Conservation (phyloP, 2,113 vertebrate genomes). For the Cyphomyrus plagiostoma region DNA sequence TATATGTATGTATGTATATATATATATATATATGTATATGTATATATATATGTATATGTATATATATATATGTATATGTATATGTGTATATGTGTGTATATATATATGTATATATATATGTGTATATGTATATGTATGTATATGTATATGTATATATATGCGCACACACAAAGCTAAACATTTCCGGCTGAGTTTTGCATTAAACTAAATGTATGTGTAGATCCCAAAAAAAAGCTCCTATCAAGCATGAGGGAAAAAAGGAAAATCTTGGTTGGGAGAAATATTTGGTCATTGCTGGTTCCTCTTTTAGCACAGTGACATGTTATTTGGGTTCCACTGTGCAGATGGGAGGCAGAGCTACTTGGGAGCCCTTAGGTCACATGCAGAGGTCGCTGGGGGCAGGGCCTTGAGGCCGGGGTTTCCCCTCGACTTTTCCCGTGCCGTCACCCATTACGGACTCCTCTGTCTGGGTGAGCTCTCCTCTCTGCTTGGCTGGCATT, state of each 20-base stretch:
- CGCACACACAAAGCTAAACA: background rate
- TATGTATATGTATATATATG: no score
- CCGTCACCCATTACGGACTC: background rate
- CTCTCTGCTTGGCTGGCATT: conserved; percentile 8
- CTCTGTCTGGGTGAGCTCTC: background rate
- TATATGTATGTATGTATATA: no score
- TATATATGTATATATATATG: background rate
- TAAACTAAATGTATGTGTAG: background rate
- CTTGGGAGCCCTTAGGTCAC: background rate
- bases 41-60: no score
- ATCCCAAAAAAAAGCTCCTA: background rate
- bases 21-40: no score
- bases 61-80: no score
- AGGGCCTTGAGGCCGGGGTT: background rate
- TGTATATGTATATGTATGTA: no score
- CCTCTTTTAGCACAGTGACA: background rate
- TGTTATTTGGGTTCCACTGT: background rate
- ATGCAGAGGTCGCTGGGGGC: background rate
- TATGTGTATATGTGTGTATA: no score
- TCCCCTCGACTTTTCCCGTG: background rate
- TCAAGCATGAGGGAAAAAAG: background rate
- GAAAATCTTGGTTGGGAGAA: background rate
- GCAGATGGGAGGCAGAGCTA: background rate
- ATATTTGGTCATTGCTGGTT: background rate
- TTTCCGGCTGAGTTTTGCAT: background rate